These are phyloP conservation scores for Drosophila hydei DNA, from an alignment of 1,140 invertebrate genomes.

Conservation along the genomic window DNA sequence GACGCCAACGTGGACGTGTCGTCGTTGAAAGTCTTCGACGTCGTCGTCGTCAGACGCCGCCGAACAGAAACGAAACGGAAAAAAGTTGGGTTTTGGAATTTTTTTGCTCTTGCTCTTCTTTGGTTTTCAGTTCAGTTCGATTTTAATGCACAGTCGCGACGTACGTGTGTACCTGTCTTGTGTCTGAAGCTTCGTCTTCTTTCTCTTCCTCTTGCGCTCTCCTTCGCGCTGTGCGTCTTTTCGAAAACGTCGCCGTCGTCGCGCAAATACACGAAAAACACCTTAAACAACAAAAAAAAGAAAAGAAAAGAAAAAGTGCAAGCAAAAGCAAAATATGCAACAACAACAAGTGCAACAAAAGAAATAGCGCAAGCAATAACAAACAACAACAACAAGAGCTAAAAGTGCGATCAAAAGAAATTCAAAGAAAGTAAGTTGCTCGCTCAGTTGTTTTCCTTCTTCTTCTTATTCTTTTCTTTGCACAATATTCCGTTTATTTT, in stretches of 20 bases:
- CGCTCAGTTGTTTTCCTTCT: constrained; percentile 33
- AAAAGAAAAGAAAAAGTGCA: constrained; percentile 27
- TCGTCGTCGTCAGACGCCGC: constrained; percentile 36
- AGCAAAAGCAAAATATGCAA: constrained; percentile 48
- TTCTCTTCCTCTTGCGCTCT: constrained; percentile 24
- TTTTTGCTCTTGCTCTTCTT: constrained; percentile 81
- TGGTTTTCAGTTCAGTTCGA: constrained; percentile 82
- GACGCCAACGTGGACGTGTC: constrained; percentile 41
- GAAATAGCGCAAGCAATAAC: constrained; percentile 42
- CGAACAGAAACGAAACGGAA: constrained; percentile 49
- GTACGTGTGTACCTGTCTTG: constrained; percentile 59
- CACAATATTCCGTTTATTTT: constrained; percentile 27
- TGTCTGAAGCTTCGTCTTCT: constrained; percentile 31
- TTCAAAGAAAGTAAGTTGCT: constrained; percentile 71
- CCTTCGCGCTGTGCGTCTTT: constrained; percentile 31
- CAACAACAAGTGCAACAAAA: constrained; percentile 25
- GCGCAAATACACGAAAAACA: constrained; percentile 27
- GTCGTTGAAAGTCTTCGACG: constrained; percentile 55
- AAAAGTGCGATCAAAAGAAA: constrained; percentile 53
- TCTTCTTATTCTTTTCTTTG: neutral
- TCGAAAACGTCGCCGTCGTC: constrained; percentile 26
- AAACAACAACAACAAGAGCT: constrained; percentile 38
- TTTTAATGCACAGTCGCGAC: constrained; percentile 82
- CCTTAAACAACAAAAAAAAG: constrained; percentile 20
- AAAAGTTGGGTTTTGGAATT: constrained; percentile 79